These are phyloP conservation scores for Entosphenus tridentatus DNA, from an alignment of 2,113 vertebrate species.

Conservation along the genomic window DNA sequence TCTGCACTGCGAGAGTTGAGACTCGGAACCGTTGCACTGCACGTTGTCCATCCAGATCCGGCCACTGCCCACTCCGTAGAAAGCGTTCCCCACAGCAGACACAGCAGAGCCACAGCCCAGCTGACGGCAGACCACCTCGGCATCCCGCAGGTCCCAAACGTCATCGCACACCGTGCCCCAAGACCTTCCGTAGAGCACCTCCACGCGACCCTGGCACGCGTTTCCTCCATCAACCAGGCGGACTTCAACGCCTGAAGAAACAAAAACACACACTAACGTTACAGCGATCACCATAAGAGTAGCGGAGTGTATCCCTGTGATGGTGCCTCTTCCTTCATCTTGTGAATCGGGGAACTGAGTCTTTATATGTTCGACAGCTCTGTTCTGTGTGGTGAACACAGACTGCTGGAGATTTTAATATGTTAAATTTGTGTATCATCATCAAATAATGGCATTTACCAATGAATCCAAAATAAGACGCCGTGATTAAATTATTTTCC, in stretches of 20 bases:
- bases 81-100: constrained; percentile 7
- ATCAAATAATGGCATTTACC: no score
- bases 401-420: no score
- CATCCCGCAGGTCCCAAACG: constrained; percentile 15
- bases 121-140: constrained; percentile 16
- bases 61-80: constrained; percentile 17
- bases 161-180: constrained; percentile 18
- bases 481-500: no score
- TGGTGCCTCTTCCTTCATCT: no score
- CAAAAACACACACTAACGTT: background rate
- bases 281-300: no score
- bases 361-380: no score
- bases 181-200: constrained; percentile 11
- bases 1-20: constrained; percentile 13
- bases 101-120: constrained; percentile 16
- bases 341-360: no score
- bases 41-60: constrained; percentile 12
- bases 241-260: constrained; percentile 10
- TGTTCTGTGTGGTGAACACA: no score
- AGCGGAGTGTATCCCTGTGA: no score
- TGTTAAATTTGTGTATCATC: no score
- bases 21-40: background rate
- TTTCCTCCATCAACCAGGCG: background rate
- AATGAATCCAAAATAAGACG: no score
- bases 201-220: constrained; percentile 4